Conservation (phyloP, 92 coral and sea anemone species). For the Anthopleura xanthogrammica region DNA sequence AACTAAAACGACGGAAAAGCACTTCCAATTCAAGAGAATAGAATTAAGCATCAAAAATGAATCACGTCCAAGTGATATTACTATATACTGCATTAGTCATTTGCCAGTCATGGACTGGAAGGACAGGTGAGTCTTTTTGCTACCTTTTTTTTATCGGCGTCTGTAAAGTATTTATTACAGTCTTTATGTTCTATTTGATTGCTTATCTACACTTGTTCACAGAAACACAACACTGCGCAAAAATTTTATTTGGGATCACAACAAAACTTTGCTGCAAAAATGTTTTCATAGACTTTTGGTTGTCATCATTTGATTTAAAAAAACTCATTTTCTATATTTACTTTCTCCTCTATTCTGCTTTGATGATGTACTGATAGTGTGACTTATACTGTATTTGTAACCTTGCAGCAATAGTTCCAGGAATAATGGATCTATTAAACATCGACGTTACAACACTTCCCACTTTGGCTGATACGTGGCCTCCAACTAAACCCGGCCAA, state of each 20-base stretch:
- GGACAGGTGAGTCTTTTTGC: not conserved
- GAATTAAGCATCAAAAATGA: not conserved
- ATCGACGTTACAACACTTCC: not conserved
- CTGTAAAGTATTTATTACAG: not conserved
- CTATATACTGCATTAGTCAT: not conserved
- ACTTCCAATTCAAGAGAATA: not conserved
- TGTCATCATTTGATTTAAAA: too few relatives aligned
- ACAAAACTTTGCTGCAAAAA: too few relatives aligned
- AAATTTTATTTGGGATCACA: too few relatives aligned
- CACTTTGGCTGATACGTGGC: not conserved
- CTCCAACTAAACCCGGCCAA: slow-evolving; percentile 9
- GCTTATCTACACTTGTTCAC: not conserved
- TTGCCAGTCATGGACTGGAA: not conserved
- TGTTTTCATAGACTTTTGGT: too few relatives aligned
- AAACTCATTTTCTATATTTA: not conserved
- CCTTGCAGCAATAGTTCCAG: not conserved
- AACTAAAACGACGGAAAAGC: not conserved
- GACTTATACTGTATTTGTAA: not conserved
- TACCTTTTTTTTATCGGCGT: not conserved
- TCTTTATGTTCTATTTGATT: not conserved
- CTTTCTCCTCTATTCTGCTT: not conserved
- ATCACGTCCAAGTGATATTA: not conserved
- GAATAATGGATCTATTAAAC: not conserved
- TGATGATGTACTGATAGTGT: not conserved
- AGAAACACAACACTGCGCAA: too few relatives aligned